Evolutionary conservation across 2,888 invertebrate genomes (phyloP), one percentile per base, ranked within the genome.

Genomic region (Dryobota labecula): DNA sequence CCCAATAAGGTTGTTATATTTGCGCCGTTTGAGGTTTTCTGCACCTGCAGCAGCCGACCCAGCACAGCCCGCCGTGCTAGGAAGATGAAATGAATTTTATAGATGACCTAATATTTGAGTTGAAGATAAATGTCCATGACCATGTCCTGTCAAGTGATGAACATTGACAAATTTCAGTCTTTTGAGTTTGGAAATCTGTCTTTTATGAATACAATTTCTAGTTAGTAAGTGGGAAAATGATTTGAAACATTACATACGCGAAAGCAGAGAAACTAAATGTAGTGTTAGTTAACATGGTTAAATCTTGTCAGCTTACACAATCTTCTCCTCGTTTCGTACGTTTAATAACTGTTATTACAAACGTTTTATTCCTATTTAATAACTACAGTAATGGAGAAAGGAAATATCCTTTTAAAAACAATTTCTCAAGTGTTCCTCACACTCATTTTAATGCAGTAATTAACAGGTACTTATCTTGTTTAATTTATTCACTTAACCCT

Each of bases 201-300:
- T 15, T 6, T 47, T 2, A 24, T 36, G 4, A 49, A 20, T 13
- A n/a, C n/a, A 5, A 27, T 30, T 45, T 60, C 24, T 70, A 41
- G n/a, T 27, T 27, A 36, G 33, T 13, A 36, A 49, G 24, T 15
- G n/a, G 13, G 15, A 51, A 53, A 36, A 27, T 30, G 4, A 45
- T 53, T 73, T 36, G n/a, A 41, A 30, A 53, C 45, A 61, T 41
- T 13, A 58, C 38, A 49, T 38, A 30, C 24, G 27, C 7, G 41
- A 69, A 70, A 69, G 45, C 36, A 41, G 70, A 33, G 43, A 58
- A 53, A 69, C 30, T 53, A 38, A 51, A 57, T 27, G 6, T 38
- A 58, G 38, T 68, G 36, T 76, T 57, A 76, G 43, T 57, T 66
- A 45, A 30, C 49, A 51, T 51, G 38, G 30, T 66, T 76, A 38